These are phyloP conservation scores for Cladorhizidae sp. DNA, from an alignment of 37 sponge, comb jelly and placozoan species.

Conservation along the genomic window DNA sequence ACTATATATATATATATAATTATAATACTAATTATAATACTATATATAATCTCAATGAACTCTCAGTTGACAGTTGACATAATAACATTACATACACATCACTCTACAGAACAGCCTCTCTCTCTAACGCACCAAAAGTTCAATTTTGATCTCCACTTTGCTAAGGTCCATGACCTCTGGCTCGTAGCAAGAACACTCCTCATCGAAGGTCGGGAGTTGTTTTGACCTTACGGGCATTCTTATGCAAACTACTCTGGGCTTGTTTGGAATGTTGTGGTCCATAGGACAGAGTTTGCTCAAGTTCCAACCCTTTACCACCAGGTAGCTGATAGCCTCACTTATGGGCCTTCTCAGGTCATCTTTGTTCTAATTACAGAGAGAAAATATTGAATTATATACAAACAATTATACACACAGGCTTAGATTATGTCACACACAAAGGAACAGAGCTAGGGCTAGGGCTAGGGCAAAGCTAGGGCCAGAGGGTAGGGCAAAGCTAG, in stretches of 20 bases:
- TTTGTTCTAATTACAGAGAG: neutral
- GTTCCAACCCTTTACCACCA: constrained; percentile 22
- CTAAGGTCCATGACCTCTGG: constrained; percentile 45
- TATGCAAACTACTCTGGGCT: constrained; percentile 18
- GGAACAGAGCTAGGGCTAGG: too few relatives aligned
- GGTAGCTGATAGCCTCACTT: constrained; percentile 19
- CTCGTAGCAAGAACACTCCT: constrained; percentile 11
- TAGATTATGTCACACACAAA: too few relatives aligned
- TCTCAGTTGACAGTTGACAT: too few relatives aligned
- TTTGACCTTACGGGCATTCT: neutral
- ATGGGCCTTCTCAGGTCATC: constrained; percentile 1
- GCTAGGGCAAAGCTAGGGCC: too few relatives aligned
- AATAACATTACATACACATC: too few relatives aligned
- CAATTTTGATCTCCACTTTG: constrained; percentile 21
- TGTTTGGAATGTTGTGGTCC: constrained; percentile 18
- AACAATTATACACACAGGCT: neutral
- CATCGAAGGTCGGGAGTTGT: neutral
- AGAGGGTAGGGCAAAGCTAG: too few relatives aligned
- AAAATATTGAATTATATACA: neutral
- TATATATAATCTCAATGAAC: too few relatives aligned
- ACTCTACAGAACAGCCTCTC: too few relatives aligned
- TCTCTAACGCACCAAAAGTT: constrained; percentile 22
- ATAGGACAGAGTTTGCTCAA: constrained; percentile 12
- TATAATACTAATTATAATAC: too few relatives aligned
- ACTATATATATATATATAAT: too few relatives aligned